Conservation (phyloP, 2,797 vertebrate genomes). For the Hyperoplus lanceolatus region DNA sequence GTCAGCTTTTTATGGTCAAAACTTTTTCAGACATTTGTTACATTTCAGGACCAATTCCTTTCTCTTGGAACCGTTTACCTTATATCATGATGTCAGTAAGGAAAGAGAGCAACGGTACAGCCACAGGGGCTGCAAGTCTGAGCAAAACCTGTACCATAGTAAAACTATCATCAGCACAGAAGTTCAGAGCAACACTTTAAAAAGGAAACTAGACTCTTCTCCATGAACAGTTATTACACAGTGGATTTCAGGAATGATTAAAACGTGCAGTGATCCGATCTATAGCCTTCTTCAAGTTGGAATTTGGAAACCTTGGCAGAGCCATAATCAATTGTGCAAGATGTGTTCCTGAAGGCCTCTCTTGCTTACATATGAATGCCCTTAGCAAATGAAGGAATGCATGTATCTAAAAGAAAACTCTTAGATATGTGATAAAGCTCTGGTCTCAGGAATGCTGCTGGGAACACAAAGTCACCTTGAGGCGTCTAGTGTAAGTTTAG, state of each 20-base stretch:
- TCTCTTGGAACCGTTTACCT: constrained; percentile 53
- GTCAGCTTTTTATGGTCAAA: constrained; percentile 68
- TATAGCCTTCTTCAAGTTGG: constrained; percentile 22
- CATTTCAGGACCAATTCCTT: constrained; percentile 44
- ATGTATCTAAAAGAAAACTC: constrained; percentile 44
- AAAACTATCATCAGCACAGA: constrained; percentile 27
- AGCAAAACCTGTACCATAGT: constrained; percentile 40
- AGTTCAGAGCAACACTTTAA: constrained; percentile 41
- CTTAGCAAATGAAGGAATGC: constrained; percentile 33
- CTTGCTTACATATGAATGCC: constrained; percentile 38
- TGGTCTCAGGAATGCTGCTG: constrained; percentile 57
- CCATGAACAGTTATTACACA: constrained; percentile 16
- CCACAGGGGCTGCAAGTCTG: constrained; percentile 42
- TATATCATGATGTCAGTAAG: constrained; percentile 64
- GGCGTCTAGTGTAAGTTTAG: constrained; percentile 79
- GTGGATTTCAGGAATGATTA: constrained; percentile 20
- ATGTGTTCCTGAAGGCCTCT: constrained; percentile 11
- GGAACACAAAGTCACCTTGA: constrained; percentile 68
- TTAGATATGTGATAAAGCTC: constrained; percentile 52
- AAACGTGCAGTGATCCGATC: constrained; percentile 10
- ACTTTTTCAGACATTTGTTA: constrained; percentile 70
- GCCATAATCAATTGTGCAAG: neutral
- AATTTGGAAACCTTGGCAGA: constrained; percentile 28
- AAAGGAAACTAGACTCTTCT: constrained; percentile 33
- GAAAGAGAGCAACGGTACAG: constrained; percentile 24